Evolutionary conservation across 2,888 invertebrate species (phyloP), one percentile per base, ranked within the genome.

Genomic region (Chelonus formosanus): DNA sequence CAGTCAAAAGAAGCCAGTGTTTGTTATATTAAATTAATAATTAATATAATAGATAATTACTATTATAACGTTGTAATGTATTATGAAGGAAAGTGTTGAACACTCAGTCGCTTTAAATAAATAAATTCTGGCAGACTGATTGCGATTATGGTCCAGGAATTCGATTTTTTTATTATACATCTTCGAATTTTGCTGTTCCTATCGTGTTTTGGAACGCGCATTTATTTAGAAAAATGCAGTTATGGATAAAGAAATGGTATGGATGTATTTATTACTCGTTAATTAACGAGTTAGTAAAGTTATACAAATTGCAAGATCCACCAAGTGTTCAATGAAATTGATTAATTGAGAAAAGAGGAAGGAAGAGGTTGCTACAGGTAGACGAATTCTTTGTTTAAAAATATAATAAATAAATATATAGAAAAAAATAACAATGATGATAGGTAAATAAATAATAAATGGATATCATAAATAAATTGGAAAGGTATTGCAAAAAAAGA

Each of bases 261-360:
- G 40, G 40, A 40, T 40, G 40, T 40, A 40, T 40, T 40, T 40
- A 40, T 6, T 6, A 40, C 40, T 40, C 61, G 57, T 65, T 58
- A 48, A 65, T 5, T 40, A 6, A 40, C 6, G 40, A 6, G 40
- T 2, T 50, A 55, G 56, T 63, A 66, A 64, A 67, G 63, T 72
- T 71, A 66, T 67, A 62, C 55, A 60, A 70, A 70, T 63, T 70
- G 70, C 71, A 68, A 71, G 71, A 80, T 80, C 80, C 80, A 80
- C 80, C 78, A 80, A 79, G 80, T 80, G 80, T 80, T 80, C 80
- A 80, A 72, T 73, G 74, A 71, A 75, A 78, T 75, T 71, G 68
- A 61, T 56, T 56, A 31, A 31, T 31, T 31, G 31, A 32, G 56
- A 10, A 7, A 44, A 55, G 3, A 55, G 40, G 40, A 40, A 40